A percentile compares a stretch with the other conserved stretches of the same genome.
phyloP scores from a whole-genome alignment of 1,140 invertebrate species.

The Drosophila nasuta region DNA sequence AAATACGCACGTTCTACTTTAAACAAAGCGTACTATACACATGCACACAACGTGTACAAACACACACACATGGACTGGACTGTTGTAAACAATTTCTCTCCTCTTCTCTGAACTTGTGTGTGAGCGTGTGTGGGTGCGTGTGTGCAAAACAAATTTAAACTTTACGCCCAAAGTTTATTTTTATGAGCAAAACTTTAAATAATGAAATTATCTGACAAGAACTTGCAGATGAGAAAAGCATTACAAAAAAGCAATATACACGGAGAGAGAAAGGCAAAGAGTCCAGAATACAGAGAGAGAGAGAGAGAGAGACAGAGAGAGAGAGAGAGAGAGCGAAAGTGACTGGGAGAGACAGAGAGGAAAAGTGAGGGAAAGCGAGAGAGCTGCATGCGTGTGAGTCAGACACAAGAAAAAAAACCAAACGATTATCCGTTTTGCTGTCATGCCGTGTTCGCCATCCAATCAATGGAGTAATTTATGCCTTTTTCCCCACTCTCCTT shows the following conservation, averaged over 20 bases:
- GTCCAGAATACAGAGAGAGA: constrained; percentile 25
- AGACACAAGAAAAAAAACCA: constrained; percentile 14
- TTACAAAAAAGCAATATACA: constrained; percentile 23
- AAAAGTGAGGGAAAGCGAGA: not conserved
- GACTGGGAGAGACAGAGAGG: constrained; percentile 3
- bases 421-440: constrained; percentile 39
- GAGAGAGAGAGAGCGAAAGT: constrained; percentile 2
- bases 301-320: constrained; percentile 1
- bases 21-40: constrained; percentile 66
- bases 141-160: constrained; percentile 83
- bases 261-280: not conserved
- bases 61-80: constrained; percentile 43
- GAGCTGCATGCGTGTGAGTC: constrained; percentile 4
- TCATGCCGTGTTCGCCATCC: constrained; percentile 35
- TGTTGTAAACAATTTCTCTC: constrained; percentile 55
- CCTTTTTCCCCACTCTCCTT: constrained; percentile 38
- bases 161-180: constrained; percentile 83
- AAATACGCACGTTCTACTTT: constrained; percentile 82
- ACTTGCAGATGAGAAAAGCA: constrained; percentile 66
- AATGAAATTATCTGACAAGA: constrained; percentile 82
- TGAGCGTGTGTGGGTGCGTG: constrained; percentile 44
- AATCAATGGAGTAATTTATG: constrained; percentile 79
- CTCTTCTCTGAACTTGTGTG: constrained; percentile 4
- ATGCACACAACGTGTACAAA: constrained; percentile 26
- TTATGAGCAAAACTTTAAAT: constrained; percentile 82